Evolutionary conservation across 2,797 vertebrate species (phyloP).

Genomic region (Schizopygopsis pylzovi): DNA sequence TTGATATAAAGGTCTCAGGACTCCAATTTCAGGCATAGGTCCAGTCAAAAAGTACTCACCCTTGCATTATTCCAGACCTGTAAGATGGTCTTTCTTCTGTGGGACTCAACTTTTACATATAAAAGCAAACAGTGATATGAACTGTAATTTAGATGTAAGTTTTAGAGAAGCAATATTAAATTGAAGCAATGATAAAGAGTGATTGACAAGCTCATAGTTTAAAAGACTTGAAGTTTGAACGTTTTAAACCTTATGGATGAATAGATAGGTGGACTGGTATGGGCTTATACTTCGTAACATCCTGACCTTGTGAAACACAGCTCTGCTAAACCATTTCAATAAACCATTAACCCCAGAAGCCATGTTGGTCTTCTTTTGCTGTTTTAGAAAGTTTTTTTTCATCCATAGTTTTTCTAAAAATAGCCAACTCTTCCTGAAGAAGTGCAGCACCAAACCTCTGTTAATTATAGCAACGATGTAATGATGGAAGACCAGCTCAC

Average conservation of each 20-base stretch:
- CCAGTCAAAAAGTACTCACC: not conserved
- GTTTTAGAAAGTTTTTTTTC: conserved; percentile 65
- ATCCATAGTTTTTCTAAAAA: too few relatives aligned
- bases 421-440: too few relatives aligned
- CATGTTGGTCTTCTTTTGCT: conserved; percentile 65
- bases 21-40: not conserved
- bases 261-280: not conserved
- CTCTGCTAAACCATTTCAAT: conserved; percentile 57
- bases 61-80: not conserved
- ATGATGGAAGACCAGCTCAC: conserved; percentile 18
- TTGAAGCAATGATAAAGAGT: not conserved
- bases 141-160: not conserved
- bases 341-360: conserved; percentile 56
- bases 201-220: not conserved
- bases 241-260: not conserved
- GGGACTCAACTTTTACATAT: not conserved
- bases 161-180: not conserved
- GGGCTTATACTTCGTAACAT: conserved; percentile 44
- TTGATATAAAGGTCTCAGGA: not conserved
- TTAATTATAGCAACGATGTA: conserved; percentile 73
- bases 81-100: not conserved
- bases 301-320: conserved; percentile 44
- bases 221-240: not conserved
- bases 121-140: not conserved
- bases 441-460: conserved; percentile 61